These are phyloP conservation scores for Megaceryle alcyon DNA, from an alignment of 2,797 vertebrate genomes.

Conservation along the genomic window DNA sequence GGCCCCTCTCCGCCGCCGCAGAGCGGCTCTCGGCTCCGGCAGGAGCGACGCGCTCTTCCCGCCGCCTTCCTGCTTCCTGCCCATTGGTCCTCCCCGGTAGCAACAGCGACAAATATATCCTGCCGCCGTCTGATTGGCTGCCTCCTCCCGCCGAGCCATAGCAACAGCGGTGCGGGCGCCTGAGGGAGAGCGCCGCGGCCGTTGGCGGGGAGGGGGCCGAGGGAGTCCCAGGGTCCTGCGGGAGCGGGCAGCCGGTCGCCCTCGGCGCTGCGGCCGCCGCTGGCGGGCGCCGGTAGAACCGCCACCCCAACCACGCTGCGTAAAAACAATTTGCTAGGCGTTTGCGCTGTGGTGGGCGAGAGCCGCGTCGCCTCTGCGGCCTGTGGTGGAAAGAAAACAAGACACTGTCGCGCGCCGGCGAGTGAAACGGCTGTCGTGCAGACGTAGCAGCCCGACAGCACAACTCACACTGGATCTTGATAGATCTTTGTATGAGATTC, in stretches of 20 bases:
- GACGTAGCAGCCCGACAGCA: background rate
- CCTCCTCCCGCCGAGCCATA: background rate
- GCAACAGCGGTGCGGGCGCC: constrained; percentile 22
- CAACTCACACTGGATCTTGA: background rate
- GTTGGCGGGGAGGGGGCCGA: background rate
- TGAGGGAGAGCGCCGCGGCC: background rate
- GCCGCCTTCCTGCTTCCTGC: background rate
- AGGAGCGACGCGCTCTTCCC: background rate
- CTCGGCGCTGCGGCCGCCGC: too few relatives aligned
- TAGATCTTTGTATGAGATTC: background rate
- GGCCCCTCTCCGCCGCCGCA: background rate
- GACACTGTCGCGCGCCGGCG: background rate
- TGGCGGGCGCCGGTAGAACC: too few relatives aligned
- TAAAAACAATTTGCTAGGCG: accelerated
- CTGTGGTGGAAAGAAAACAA: background rate
- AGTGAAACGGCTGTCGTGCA: background rate
- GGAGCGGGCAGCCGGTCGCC: background rate
- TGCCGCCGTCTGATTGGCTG: background rate
- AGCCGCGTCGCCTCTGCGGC: background rate
- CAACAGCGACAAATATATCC: constrained; percentile 61
- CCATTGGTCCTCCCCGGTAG: background rate
- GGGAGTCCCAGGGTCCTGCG: background rate
- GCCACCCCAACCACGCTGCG: accelerated
- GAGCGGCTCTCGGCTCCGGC: background rate
- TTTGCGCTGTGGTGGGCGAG: background rate